Evolutionary conservation across 2,113 vertebrate genomes (phyloP).

Genomic region (Ranitomeya imitator): DNA sequence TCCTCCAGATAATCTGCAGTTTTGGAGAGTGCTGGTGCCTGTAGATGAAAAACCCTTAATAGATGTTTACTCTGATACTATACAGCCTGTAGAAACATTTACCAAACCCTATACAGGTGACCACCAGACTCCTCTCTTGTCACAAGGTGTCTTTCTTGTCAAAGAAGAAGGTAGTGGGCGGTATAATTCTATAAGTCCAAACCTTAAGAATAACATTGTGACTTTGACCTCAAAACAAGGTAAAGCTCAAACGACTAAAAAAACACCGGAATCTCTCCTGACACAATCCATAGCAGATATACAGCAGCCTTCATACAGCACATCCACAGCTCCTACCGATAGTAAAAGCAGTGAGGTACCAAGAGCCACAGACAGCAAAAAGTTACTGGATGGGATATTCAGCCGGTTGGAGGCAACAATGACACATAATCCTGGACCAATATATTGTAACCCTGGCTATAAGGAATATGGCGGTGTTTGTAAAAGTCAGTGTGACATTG

Average conservation of each 20-base stretch:
- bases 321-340: not conserved
- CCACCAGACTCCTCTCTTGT: not conserved
- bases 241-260: not conserved
- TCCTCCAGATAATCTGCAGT: too few species aligned
- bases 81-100: not conserved
- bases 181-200: not conserved
- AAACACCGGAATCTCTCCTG: not conserved
- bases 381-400: not conserved
- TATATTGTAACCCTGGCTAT: slow-evolving; percentile 32
- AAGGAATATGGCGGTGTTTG: not conserved
- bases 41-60: not conserved
- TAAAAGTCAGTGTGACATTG: slow-evolving; percentile 18
- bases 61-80: not conserved
- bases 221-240: not conserved
- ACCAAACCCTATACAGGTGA: not conserved
- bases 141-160: not conserved
- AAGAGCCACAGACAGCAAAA: not conserved
- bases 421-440: not conserved
- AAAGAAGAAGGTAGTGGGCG: slow-evolving; percentile 27
- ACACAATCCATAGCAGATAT: not conserved
- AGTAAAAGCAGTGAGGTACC: not conserved
- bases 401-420: not conserved
- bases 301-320: not conserved
- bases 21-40: not conserved
- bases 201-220: not conserved